phyloP scores from a whole-genome alignment of 2,113 vertebrate species.

The Seriola aureovittata region DNA sequence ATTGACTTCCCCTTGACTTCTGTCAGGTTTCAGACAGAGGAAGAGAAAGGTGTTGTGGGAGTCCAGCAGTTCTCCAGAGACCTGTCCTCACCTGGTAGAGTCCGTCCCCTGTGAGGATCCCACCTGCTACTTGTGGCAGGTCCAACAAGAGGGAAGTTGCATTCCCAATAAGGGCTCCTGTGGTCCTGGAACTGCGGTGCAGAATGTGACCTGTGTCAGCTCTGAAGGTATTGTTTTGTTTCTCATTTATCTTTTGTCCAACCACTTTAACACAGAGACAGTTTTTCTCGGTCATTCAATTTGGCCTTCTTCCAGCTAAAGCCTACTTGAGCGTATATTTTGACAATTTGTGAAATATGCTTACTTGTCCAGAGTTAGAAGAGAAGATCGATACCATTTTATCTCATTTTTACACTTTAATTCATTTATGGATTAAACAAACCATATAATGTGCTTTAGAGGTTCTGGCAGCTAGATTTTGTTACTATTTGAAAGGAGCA shows the following conservation, averaged over 20 bases:
- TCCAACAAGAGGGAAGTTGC: slow-evolving; percentile 84
- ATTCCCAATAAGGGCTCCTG: slow-evolving; percentile 84
- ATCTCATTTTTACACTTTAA: not conserved
- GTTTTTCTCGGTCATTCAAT: not conserved
- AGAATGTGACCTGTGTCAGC: slow-evolving; percentile 86
- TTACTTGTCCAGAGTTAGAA: not conserved
- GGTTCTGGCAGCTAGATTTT: not conserved
- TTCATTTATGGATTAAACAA: not conserved
- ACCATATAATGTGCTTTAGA: not conserved
- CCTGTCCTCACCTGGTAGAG: slow-evolving; percentile 91
- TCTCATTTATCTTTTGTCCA: not conserved
- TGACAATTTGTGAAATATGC: not conserved
- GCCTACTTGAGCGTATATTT: not conserved
- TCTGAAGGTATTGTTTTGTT: slow-evolving; percentile 82
- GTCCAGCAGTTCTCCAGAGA: slow-evolving; percentile 68
- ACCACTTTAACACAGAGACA: not conserved
- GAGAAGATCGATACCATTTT: not conserved
- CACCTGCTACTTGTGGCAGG: slow-evolving; percentile 87
- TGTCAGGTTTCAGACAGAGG: slow-evolving; percentile 90
- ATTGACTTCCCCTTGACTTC: not conserved
- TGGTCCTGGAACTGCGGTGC: slow-evolving; percentile 86
- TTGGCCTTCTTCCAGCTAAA: not conserved
- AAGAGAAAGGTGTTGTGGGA: slow-evolving; percentile 87
- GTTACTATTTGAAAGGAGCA: not conserved
- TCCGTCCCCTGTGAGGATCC: slow-evolving; percentile 92